A percentile compares a stretch with the other conserved stretches of the same genome.
Evolutionary conservation across 2,113 vertebrate species (phyloP).

Genomic region (Pedionomus torquatus): DNA sequence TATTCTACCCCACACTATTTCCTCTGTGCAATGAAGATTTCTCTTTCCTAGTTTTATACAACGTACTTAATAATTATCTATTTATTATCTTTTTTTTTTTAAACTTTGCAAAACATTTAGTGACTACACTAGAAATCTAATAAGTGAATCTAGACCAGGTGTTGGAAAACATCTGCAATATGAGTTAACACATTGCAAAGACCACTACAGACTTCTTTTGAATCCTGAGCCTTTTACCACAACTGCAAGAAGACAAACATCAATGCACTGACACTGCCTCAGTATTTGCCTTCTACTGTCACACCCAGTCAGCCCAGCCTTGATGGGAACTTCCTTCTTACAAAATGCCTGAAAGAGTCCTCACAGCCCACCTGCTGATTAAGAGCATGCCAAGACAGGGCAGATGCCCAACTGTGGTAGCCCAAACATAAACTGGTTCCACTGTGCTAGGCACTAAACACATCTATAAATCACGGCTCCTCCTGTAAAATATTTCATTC

Average conservation of each 20-base stretch:
- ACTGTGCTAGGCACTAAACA: background rate
- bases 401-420: background rate
- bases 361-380: background rate
- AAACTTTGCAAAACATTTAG: background rate
- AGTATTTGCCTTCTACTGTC: background rate
- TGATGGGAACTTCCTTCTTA: background rate
- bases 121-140: background rate
- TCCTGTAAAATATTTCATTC: background rate
- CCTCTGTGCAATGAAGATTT: background rate
- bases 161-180: background rate
- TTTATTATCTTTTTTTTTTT: background rate
- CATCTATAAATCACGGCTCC: background rate
- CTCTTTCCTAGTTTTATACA: background rate
- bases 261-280: background rate
- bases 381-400: background rate
- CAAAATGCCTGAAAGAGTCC: background rate
- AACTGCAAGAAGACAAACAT: background rate
- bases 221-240: background rate
- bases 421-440: background rate
- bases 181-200: background rate
- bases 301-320: background rate
- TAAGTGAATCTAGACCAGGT: background rate
- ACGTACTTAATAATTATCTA: background rate
- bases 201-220: background rate
- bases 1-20: background rate